phyloP scores from a whole-genome alignment of 2,888 invertebrate genomes.

The Stenoptilia bipunctidactyla region DNA sequence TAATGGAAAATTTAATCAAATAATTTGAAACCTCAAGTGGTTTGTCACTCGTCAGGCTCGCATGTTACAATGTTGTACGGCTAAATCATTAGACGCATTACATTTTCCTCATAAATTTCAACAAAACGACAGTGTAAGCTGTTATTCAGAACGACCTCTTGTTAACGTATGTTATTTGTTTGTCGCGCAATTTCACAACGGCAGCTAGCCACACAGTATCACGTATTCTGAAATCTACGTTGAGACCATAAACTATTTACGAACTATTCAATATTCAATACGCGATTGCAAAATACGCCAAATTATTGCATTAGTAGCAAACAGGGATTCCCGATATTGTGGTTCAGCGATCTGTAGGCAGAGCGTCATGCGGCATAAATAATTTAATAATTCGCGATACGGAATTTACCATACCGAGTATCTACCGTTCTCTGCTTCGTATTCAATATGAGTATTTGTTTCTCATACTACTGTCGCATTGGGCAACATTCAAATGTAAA shows the following conservation, averaged over 20 bases:
- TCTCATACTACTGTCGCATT: constrained; percentile 68
- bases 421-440: constrained; percentile 67
- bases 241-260: constrained; percentile 69
- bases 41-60: constrained; percentile 1
- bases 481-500: constrained; percentile 46
- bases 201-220: constrained; percentile 41
- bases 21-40: background rate
- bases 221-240: constrained; percentile 65
- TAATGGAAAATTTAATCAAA: constrained; percentile 1
- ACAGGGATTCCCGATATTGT: constrained; percentile 71
- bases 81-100: constrained; percentile 28
- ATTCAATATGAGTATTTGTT: constrained; percentile 70
- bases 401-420: constrained; percentile 66
- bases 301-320: constrained; percentile 70
- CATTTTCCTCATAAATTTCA: constrained; percentile 48
- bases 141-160: constrained; percentile 54
- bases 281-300: constrained; percentile 71
- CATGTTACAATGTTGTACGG: constrained; percentile 14
- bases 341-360: constrained; percentile 62
- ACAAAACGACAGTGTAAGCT: constrained; percentile 48
- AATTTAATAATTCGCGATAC: constrained; percentile 72
- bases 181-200: constrained; percentile 60
- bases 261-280: constrained; percentile 68
- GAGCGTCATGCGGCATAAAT: constrained; percentile 68
- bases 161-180: constrained; percentile 55